Base-by-base conservation (phyloP, 1,140 invertebrate species). In the Sitobion miscanthi region DNA sequence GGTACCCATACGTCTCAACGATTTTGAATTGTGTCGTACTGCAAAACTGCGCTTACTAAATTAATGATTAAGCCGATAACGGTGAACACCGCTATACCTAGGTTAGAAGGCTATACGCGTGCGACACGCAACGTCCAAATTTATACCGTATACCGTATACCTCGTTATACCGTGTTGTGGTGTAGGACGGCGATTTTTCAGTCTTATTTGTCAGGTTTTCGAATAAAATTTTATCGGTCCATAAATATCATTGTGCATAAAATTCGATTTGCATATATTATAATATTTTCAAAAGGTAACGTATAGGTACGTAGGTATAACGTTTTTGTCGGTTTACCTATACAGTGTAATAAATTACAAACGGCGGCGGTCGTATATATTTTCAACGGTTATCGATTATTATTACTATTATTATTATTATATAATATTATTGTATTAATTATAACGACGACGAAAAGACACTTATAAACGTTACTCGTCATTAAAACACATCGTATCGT, bases 391-490 rank as follows among this genome's bases (percentile, higher is more conserved):
- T 42, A 42, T 45, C 3, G 42, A 14, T 38, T 45, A 11, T 42
- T 25, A 25, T 83, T 42, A 83, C 20, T 52, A 52, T 52, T 52
- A 54, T 54, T 54, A 54, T 54, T 85, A 45, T 23, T 23, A 25
- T 85, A 85, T 54, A 86, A 30, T 47, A 86, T 30, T 47, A 14
- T 47, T 25, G 25, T 47, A 30, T 86, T 45, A 86, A 38, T 30
- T 85, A 85, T 5, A 14, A n/a, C n/a, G 47, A 87, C 45, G 45
- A 21, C 47, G 42, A n/a, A 11, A 86, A 42, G 86, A 47, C 47
- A 20, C 86, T 88, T 88, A 77, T 77, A 88, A 35, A 49, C 86
- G 86, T 88, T 25, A 69, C 25, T 90, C 89, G 21, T 90, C 89
- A 30, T 90, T 90, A 90, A 90, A 90, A 90, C 42, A 14, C 38